These are phyloP conservation scores for Megalonaias nervosa DNA, from an alignment of 1,140 invertebrate species.

Conservation along the genomic window DNA sequence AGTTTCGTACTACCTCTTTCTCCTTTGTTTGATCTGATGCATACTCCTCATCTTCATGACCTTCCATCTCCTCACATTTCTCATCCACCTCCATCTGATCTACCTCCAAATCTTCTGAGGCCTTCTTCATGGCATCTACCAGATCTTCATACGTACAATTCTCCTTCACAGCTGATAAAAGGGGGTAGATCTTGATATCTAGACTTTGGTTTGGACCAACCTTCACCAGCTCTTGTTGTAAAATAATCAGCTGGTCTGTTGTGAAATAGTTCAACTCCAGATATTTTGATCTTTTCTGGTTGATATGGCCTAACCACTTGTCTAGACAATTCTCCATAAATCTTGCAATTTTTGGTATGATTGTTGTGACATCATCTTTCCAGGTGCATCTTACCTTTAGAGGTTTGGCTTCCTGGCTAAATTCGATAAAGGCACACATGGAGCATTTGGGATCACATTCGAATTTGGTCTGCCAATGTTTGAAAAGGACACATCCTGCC, in stretches of 20 bases:
- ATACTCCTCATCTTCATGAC: constrained; percentile 1
- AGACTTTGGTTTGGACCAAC: constrained; percentile 33
- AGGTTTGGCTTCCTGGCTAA: constrained; percentile 39
- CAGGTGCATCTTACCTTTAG: constrained; percentile 17
- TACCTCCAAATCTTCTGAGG: constrained; percentile 38
- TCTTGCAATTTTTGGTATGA: constrained; percentile 48
- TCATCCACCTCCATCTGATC: constrained; percentile 5
- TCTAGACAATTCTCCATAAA: constrained; percentile 61
- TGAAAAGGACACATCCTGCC: constrained; percentile 61
- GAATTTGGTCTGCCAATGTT: constrained; percentile 53
- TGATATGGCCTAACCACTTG: constrained; percentile 62
- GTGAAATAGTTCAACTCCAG: constrained; percentile 62
- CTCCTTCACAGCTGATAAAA: constrained; percentile 48
- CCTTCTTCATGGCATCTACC: constrained; percentile 30
- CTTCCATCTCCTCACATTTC: constrained; percentile 1
- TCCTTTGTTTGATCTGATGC: constrained; percentile 15
- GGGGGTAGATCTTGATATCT: constrained; percentile 42
- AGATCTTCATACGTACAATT: constrained; percentile 40
- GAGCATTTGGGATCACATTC: constrained; percentile 42
- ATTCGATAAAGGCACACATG: constrained; percentile 47
- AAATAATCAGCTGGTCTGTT: constrained; percentile 61
- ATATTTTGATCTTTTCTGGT: constrained; percentile 50
- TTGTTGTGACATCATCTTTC: constrained; percentile 10
- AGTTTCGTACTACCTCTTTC: constrained; percentile 19
- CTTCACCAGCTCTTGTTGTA: constrained; percentile 58